phyloP scores from a whole-genome alignment of 2,888 invertebrate genomes.

The Plagodis dolabraria region DNA sequence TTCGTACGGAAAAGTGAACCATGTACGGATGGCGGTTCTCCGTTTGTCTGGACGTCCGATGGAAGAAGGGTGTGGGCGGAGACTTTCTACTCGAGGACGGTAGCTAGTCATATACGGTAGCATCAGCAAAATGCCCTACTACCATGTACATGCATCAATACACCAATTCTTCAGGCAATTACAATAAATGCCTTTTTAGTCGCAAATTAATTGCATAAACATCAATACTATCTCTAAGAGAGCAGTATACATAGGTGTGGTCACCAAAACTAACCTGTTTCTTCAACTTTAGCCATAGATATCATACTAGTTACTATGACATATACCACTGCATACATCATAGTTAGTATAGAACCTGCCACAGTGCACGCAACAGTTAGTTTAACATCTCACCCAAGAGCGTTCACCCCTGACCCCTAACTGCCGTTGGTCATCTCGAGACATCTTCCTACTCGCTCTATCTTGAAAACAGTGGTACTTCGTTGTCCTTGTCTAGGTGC shows the following conservation, averaged over 20 bases:
- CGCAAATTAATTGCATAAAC: too few species aligned
- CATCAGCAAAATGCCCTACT: too few species aligned
- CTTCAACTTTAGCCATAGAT: slow-evolving; percentile 11
- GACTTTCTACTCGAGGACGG: too few species aligned
- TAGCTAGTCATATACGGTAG: too few species aligned
- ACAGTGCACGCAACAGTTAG: slow-evolving; percentile 27
- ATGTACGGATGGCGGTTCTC: too few species aligned
- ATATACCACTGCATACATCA: slow-evolving; percentile 38
- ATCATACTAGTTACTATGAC: slow-evolving; percentile 1
- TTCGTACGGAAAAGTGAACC: too few species aligned
- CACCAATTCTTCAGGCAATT: too few species aligned
- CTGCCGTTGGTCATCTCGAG: slow-evolving; percentile 80
- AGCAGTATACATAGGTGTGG: slow-evolving; percentile 4
- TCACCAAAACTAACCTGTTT: slow-evolving; percentile 15
- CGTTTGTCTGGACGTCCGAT: too few species aligned
- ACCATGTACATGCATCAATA: too few species aligned
- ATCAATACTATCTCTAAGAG: too few species aligned
- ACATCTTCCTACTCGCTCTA: slow-evolving; percentile 56
- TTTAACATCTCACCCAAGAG: slow-evolving; percentile 68
- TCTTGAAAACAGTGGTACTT: slow-evolving; percentile 33
- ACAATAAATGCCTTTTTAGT: too few species aligned
- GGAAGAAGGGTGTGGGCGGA: too few species aligned
- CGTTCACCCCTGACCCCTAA: slow-evolving; percentile 83
- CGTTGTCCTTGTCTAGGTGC: slow-evolving; percentile 59
- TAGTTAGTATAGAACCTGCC: slow-evolving; percentile 50